Evolutionary conservation across 1,140 invertebrate species (phyloP), one percentile per base, ranked within the genome.

Genomic region (Lanistes nyassanus): DNA sequence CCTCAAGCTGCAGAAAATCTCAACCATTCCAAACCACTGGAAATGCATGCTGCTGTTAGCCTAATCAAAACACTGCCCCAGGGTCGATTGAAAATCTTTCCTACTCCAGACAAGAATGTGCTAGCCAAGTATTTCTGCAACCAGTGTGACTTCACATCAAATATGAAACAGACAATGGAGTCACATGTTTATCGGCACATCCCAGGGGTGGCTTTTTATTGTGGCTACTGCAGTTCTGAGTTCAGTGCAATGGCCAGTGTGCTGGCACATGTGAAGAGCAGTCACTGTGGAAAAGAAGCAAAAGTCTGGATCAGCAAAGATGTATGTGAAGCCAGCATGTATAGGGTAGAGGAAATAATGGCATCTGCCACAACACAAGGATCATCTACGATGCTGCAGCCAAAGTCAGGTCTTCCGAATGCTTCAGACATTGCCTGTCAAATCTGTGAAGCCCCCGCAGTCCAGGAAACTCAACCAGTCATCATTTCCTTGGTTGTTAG

Each of bases 151-250:
- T 84, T 83, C 69, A 68, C 75, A 3, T 69, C 80, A 39, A 55
- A 51, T 42, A 73, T 31, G 3, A 80, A 79, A 69, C 67, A 79
- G 36, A 79, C 74, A 7, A 83, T 84, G 23, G 80, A 84, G 62
- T 78, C 75, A 1, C 83, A 84, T 73, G 69, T 84, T 6, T 82
- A 83, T 68, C 71, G 78, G 13, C 83, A 84, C 80, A 79, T 83
- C 13, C 79, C 78, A 37, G 76, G 79, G 21, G 76, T 81, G n/a
- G 72, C 79, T 34, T 83, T 84, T 39, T 77, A 79, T 60, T 84
- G 83, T 79, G 73, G 65, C 0, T 76, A 80, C 73, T 84, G 83
- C 75, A 51, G 77, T 9, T 66, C 67, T 16, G 76, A 79, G 60
- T 83, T 81, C 68, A 73, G 74, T 13, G 76, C 78, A 16, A 74